These are phyloP conservation scores for Melikaiella ostensackeni DNA, from an alignment of 2,888 invertebrate genomes.

Conservation along the genomic window DNA sequence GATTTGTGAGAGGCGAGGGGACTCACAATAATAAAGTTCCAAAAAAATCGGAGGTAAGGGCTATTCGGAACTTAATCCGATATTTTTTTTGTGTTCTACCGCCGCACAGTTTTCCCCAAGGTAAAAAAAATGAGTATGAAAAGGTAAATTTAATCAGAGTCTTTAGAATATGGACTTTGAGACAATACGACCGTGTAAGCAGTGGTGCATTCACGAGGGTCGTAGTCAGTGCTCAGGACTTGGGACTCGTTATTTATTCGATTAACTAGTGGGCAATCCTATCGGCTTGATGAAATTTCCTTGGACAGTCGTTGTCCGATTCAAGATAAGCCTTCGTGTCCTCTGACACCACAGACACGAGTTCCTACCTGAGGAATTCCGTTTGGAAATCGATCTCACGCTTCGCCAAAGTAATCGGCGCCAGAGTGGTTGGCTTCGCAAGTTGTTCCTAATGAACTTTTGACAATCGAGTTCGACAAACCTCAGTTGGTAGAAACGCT, in stretches of 20 bases:
- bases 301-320: background rate
- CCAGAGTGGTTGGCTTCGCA: slow-evolving; percentile 10
- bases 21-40: no score
- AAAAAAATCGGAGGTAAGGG: no score
- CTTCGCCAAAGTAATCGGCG: slow-evolving; percentile 23
- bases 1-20: no score
- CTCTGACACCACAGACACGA: slow-evolving; percentile 35
- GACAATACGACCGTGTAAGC: background rate
- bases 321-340: slow-evolving; percentile 28
- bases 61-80: no score
- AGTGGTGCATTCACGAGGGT: background rate
- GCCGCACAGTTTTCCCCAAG: background rate
- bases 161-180: background rate
- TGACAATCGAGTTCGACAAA: slow-evolving; percentile 12
- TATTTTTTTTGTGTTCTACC: no score
- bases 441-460: slow-evolving; percentile 29
- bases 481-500: slow-evolving; percentile 12
- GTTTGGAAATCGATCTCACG: slow-evolving; percentile 37
- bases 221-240: background rate
- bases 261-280: slow-evolving; percentile 23
- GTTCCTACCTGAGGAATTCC: slow-evolving; percentile 37
- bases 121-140: background rate
- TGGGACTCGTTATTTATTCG: slow-evolving; percentile 22
- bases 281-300: slow-evolving; percentile 26
- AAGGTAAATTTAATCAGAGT: background rate